Conservation (phyloP, 2,797 vertebrate species). For the Galagoides demidoff region DNA sequence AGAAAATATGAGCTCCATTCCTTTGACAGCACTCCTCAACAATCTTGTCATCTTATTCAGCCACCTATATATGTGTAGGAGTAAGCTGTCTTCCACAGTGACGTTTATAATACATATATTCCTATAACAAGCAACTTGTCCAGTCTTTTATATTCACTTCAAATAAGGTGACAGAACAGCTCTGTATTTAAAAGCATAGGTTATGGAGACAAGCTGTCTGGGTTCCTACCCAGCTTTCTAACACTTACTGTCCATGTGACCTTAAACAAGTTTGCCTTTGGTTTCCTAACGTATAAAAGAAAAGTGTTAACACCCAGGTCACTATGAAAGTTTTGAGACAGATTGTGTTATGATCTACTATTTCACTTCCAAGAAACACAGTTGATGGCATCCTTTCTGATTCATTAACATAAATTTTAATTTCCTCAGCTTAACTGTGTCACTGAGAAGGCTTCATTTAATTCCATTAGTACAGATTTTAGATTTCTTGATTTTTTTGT, state of each 20-base stretch:
- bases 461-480: no score
- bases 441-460: no score
- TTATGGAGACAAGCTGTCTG: background rate
- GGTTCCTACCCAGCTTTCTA: background rate
- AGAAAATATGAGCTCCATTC: slow-evolving; percentile 60
- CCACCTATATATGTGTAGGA: slow-evolving; percentile 55
- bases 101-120: slow-evolving; percentile 36
- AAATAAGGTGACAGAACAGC: background rate
- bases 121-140: slow-evolving; percentile 32
- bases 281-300: slow-evolving; percentile 9
- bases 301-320: background rate
- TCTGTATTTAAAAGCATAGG: background rate
- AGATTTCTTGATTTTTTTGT: no score
- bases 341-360: no score
- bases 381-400: no score
- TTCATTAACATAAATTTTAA: no score
- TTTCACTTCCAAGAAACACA: no score
- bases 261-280: background rate
- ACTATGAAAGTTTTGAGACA: no score
- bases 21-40: slow-evolving; percentile 68
- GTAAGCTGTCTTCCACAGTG: slow-evolving; percentile 54
- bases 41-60: slow-evolving; percentile 70
- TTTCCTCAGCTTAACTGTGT: no score
- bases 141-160: background rate
- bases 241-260: background rate